Percentiles rank a stretch among this genome's conserved stretches.
Evolutionary conservation across 2,888 invertebrate species (phyloP).

Genomic region (Spilosoma lubricipeda): DNA sequence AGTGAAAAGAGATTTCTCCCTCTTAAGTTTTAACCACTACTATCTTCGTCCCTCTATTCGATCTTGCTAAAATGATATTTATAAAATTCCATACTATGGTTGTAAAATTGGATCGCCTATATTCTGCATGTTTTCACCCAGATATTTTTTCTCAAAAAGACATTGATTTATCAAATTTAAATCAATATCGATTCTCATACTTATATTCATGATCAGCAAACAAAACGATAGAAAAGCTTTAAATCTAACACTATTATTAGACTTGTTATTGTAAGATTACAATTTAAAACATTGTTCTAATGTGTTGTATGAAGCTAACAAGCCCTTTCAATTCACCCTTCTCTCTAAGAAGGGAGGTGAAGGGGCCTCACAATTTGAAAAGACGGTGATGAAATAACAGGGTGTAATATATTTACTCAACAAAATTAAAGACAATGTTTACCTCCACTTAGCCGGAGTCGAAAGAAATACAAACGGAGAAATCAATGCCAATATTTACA

Average conservation of each 20-base stretch:
- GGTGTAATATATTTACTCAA: neutral
- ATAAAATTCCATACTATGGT: neutral
- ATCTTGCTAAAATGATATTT: neutral
- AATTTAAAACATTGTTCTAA: neutral
- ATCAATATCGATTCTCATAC: neutral
- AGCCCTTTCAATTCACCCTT: neutral
- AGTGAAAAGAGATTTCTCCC: no score
- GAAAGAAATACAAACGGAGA: conserved; percentile 10
- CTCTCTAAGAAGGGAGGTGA: neutral
- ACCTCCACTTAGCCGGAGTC: conserved; percentile 9
- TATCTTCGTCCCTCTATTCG: neutral
- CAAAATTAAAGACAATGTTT: conserved; percentile 9
- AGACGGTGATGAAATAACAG: neutral
- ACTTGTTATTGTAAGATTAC: conserved; percentile 1
- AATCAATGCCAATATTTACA: conserved; percentile 19
- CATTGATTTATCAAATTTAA: neutral
- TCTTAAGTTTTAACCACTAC: no score
- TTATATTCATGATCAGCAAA: neutral
- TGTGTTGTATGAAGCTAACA: neutral
- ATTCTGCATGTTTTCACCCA: neutral
- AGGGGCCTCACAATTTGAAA: neutral
- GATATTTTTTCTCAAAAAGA: neutral
- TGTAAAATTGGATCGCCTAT: neutral
- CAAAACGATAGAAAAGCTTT: neutral
- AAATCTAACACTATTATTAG: neutral